Conservation (phyloP, 2,888 invertebrate genomes). For the Drosophila fungiperda region DNA sequence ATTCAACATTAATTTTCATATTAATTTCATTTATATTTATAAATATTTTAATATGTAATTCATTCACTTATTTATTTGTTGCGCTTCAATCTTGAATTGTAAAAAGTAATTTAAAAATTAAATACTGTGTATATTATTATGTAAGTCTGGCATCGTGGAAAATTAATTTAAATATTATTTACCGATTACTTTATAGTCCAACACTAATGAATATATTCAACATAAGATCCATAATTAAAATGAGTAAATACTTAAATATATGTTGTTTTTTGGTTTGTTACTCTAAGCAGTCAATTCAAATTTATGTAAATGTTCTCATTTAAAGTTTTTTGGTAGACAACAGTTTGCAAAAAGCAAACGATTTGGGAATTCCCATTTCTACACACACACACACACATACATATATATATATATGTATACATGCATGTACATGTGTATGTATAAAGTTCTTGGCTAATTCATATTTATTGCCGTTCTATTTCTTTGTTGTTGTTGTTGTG, state of each 20-base stretch:
- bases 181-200: background rate
- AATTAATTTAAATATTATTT: background rate
- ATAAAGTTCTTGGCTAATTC: constrained; percentile 58
- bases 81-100: background rate
- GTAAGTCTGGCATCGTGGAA: background rate
- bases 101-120: background rate
- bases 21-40: background rate
- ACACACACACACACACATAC: constrained; percentile 6
- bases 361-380: constrained; percentile 62
- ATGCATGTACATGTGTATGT: background rate
- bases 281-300: constrained; percentile 25
- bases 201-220: background rate
- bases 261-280: background rate
- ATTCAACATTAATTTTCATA: background rate
- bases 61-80: no score
- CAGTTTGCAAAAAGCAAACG: constrained; percentile 44
- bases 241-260: background rate
- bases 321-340: constrained; percentile 18
- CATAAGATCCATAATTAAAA: background rate
- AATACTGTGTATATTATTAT: background rate
- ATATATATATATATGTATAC: background rate
- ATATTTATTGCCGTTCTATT: constrained; percentile 64
- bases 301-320: constrained; percentile 27
- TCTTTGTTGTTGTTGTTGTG: constrained; percentile 43
- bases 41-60: no score